Evolutionary conservation across 2,888 invertebrate genomes (phyloP).

Genomic region (Ormyrus rosae): DNA sequence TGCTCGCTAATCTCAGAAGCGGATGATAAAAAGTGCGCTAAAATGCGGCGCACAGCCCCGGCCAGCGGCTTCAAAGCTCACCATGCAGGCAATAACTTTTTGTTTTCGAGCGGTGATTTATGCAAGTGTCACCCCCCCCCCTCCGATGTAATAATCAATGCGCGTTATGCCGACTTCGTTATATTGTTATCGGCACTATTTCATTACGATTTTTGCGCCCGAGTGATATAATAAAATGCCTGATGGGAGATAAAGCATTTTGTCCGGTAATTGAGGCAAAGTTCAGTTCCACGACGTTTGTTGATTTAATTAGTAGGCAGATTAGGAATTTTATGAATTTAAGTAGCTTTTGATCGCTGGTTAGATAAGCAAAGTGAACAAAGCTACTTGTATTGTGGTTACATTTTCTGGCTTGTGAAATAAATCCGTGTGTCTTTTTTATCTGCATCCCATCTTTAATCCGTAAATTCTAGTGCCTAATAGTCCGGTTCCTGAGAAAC

Average conservation of each 20-base stretch:
- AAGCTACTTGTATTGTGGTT: no score
- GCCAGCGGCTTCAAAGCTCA: not conserved
- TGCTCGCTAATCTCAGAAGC: slow-evolving; percentile 32
- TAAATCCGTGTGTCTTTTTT: no score
- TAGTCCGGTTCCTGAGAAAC: no score
- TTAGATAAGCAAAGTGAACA: no score
- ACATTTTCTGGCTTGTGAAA: no score
- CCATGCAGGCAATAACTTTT: slow-evolving; percentile 6
- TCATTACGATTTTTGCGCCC: slow-evolving; percentile 4
- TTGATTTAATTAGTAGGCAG: not conserved
- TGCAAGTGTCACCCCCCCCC: slow-evolving; percentile 11
- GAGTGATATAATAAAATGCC: not conserved
- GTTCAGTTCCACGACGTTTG: not conserved
- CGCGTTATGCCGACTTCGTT: not conserved
- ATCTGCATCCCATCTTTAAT: no score
- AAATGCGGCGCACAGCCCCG: not conserved
- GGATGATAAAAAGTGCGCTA: slow-evolving; percentile 23
- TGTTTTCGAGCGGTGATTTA: slow-evolving; percentile 34
- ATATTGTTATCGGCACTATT: slow-evolving; percentile 38
- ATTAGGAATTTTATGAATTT: not conserved
- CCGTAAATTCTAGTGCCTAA: no score
- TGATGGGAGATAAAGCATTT: slow-evolving; percentile 5
- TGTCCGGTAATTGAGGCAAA: slow-evolving; percentile 25
- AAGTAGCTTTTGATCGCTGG: no score
- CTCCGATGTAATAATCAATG: slow-evolving; percentile 25